phyloP scores from a whole-genome alignment of 2,888 invertebrate genomes.

The Hermaeophaga mercurialis region DNA sequence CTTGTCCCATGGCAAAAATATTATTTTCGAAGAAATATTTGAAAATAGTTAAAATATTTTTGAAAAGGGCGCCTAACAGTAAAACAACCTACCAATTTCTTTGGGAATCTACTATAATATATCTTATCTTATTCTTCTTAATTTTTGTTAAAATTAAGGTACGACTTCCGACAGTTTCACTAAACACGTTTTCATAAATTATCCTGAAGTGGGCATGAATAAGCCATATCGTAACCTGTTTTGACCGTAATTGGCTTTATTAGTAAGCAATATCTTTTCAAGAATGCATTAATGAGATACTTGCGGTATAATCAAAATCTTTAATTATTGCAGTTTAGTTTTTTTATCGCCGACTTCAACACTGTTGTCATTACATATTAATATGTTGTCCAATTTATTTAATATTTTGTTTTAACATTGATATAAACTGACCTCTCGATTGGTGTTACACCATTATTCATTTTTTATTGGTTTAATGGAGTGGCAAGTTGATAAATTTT shows the following conservation, averaged over 20 bases:
- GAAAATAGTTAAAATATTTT: too few relatives aligned
- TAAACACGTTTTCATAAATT: not conserved
- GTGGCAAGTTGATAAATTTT: not conserved
- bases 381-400: not conserved
- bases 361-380: not conserved
- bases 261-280: not conserved
- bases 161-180: not conserved
- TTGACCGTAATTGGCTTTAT: too few relatives aligned
- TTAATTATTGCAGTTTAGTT: not conserved
- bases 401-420: not conserved
- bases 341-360: too few relatives aligned
- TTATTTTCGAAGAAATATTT: too few relatives aligned
- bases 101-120: too few relatives aligned
- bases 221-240: too few relatives aligned
- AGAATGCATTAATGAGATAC: not conserved
- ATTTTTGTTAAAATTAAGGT: too few relatives aligned
- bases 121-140: too few relatives aligned
- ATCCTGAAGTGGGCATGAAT: too few relatives aligned
- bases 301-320: not conserved
- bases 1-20: too few relatives aligned
- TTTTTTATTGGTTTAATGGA: not conserved
- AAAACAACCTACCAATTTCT: too few relatives aligned
- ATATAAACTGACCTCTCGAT: not conserved
- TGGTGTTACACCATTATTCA: not conserved
- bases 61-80: too few relatives aligned